These are phyloP conservation scores for Alectura lathami DNA, from an alignment of 2,113 vertebrate genomes.

Conservation along the genomic window DNA sequence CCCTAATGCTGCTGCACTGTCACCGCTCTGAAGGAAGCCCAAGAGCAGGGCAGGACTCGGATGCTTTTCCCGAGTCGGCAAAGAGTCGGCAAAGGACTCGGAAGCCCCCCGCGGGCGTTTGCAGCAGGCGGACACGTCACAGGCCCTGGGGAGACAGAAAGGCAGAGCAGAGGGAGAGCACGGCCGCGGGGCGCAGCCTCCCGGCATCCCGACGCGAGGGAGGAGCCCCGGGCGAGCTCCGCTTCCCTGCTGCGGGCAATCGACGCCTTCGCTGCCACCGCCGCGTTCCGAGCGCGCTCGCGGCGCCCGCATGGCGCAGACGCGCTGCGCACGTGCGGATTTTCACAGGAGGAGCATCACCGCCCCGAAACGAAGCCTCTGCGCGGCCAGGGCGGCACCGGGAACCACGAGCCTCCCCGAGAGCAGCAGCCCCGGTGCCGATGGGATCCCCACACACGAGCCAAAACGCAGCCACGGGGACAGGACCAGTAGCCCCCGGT, in stretches of 20 bases:
- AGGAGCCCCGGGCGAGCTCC: too few relatives aligned
- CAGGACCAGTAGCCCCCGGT: rapidly evolving
- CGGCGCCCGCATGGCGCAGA: rapidly evolving
- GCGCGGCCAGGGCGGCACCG: rapidly evolving
- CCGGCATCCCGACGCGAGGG: too few relatives aligned
- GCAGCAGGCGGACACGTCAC: rapidly evolving
- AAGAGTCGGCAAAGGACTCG: neutral
- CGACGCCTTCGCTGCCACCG: rapidly evolving
- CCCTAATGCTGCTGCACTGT: neutral
- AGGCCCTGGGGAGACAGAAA: rapidly evolving
- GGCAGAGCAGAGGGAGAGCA: neutral
- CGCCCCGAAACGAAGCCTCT: neutral
- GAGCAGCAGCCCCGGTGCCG: neutral
- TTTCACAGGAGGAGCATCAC: rapidly evolving
- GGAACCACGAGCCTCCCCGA: neutral
- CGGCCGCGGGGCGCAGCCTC: neutral
- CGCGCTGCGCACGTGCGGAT: rapidly evolving
- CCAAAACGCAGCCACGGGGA: rapidly evolving
- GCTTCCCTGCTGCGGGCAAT: neutral
- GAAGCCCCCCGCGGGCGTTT: rapidly evolving
- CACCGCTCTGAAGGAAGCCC: neutral
- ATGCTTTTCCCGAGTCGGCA: neutral
- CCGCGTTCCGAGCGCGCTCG: rapidly evolving
- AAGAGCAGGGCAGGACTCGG: rapidly evolving
- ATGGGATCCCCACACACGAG: rapidly evolving